Evolutionary conservation across 2,113 vertebrate species (phyloP).

Genomic region (Theristicus caerulescens): DNA sequence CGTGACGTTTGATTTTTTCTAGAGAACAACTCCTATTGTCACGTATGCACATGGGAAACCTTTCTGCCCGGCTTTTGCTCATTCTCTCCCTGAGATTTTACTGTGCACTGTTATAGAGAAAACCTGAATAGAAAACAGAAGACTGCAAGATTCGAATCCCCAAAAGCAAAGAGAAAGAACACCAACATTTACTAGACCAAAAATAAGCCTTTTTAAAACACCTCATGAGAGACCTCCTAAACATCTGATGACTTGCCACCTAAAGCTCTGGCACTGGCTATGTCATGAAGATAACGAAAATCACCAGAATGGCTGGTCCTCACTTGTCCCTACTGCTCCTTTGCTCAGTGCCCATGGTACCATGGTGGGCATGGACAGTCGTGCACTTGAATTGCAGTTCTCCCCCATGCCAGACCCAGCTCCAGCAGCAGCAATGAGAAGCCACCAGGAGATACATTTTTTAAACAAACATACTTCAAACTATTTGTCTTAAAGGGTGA

Average conservation of each 20-base stretch:
- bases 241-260: neutral
- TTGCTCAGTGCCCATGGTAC: neutral
- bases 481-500: neutral
- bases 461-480: neutral
- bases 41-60: neutral
- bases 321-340: neutral
- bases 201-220: neutral
- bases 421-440: neutral
- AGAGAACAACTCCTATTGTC: neutral
- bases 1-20: neutral
- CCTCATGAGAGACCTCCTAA: neutral
- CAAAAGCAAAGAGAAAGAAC: neutral
- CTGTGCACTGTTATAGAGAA: neutral
- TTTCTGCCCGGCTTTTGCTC: neutral
- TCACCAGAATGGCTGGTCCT: neutral
- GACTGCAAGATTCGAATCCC: neutral
- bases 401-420: neutral
- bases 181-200: neutral
- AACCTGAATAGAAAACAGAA: neutral
- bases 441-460: neutral
- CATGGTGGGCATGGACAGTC: fast-evolving
- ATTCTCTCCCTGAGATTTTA: neutral
- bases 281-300: neutral
- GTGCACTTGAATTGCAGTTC: fast-evolving
- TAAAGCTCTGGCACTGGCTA: neutral